Evolutionary conservation across 2,888 invertebrate genomes (phyloP), one percentile per base, ranked within the genome.

Genomic region (Asteroscopus sphinx): DNA sequence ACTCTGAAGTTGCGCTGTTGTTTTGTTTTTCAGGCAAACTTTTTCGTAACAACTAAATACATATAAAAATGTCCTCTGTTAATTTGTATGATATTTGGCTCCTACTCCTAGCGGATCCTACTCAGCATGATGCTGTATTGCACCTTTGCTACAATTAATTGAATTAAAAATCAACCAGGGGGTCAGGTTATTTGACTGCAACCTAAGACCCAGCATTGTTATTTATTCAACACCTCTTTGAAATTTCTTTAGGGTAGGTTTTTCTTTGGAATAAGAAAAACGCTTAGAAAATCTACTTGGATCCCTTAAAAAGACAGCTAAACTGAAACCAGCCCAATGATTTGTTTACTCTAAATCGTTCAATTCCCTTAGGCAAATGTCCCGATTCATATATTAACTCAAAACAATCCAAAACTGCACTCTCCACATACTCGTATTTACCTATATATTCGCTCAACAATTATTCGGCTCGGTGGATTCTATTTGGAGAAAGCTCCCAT

Each of bases 391-490:
- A 13, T 36, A 37, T 40, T 16, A 39, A 49, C 33, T 37, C 30
- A 28, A 37, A 59, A 51, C 45, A 49, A 59, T 46, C 33, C 11
- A 35, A 45, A 63, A 51, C 33, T 74, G 54, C 52, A 60, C 25
- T 69, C 47, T 47, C 51, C 35, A 54, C 28, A 32, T 39, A 28
- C 6, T 53, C 21, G 55, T 54, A 49, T 60, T 52, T 37, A 46
- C 45, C 42, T 47, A 32, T 16, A 49, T 49, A 45, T 58, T 45
- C 45, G 45, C 28, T 54, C 32, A 70, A 64, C 77, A 81, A 81
- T 81, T 76, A 79, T 77, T 68, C 72, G 76, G 62, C 35, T 79
- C 77, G 46, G 49, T 58, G 64, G 48, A 73, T 78, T 76, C 77
- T 66, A 80, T 79, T 76, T 71, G 60, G 49, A 62, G 35, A 69